A percentile compares a stretch with the other conserved stretches of the same genome.
These are phyloP conservation scores for Eilema sororculum DNA, from an alignment of 2,888 invertebrate species.

Conservation along the genomic window DNA sequence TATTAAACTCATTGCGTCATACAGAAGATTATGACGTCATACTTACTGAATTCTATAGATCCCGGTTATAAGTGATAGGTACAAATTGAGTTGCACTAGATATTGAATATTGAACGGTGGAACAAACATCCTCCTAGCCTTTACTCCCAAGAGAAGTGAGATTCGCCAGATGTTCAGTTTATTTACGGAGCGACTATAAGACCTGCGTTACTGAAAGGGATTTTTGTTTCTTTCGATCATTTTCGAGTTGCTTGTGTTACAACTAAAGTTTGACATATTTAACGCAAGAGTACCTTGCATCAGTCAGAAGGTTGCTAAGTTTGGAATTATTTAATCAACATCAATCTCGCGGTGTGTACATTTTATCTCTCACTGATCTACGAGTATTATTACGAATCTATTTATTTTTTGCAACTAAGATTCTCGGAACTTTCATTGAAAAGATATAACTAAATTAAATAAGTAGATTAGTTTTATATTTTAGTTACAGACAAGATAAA, in stretches of 20 bases:
- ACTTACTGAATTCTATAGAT: not conserved
- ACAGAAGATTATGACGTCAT: not conserved
- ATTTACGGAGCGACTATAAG: not conserved
- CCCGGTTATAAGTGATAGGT: not conserved
- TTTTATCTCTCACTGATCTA: too few relatives aligned
- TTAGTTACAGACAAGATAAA: not conserved
- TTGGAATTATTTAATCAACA: not conserved
- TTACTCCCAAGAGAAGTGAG: not conserved
- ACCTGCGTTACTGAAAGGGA: not conserved
- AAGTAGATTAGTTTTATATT: not conserved
- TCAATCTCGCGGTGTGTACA: not conserved
- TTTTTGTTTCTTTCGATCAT: not conserved
- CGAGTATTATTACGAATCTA: too few relatives aligned
- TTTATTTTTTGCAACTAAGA: too few relatives aligned
- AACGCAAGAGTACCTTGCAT: too few relatives aligned
- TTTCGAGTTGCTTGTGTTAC: not conserved
- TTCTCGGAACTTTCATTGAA: too few relatives aligned
- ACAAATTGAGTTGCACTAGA: slow-evolving; percentile 4
- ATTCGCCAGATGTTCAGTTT: not conserved
- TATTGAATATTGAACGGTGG: not conserved
- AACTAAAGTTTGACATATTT: not conserved
- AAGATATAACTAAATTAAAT: not conserved
- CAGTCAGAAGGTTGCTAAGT: not conserved
- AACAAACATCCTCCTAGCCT: not conserved
- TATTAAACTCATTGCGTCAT: not conserved